Evolutionary conservation across 1,140 invertebrate genomes (phyloP).

Genomic region (Amyelois transitella): DNA sequence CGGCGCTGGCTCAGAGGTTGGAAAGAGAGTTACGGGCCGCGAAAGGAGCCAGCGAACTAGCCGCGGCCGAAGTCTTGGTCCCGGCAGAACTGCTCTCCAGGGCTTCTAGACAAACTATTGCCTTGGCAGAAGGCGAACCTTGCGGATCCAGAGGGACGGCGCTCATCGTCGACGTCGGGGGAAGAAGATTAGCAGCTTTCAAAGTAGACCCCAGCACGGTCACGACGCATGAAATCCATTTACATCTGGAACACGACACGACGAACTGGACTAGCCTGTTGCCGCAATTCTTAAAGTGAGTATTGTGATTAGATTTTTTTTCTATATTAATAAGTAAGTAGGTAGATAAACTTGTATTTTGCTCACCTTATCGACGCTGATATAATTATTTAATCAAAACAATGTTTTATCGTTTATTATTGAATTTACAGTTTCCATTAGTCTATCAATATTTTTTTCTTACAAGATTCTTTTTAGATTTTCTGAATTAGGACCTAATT

Average conservation of each 20-base stretch:
- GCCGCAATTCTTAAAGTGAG: conserved; percentile 90
- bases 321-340: conserved; percentile 3
- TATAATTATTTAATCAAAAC: no score
- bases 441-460: conserved; percentile 1
- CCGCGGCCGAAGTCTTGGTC: conserved; percentile 86
- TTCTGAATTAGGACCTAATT: no score
- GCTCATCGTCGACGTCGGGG: conserved; percentile 84
- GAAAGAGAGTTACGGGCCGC: conserved; percentile 85
- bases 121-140: conserved; percentile 88
- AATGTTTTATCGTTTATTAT: no score
- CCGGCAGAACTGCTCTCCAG: conserved; percentile 84
- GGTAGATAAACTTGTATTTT: no score
- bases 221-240: conserved; percentile 89
- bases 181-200: conserved; percentile 79
- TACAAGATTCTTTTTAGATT: no score
- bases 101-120: conserved; percentile 84
- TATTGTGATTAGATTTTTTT: conserved; percentile 29
- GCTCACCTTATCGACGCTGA: no score
- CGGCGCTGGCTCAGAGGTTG: conserved; percentile 79
- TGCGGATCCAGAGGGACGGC: conserved; percentile 87
- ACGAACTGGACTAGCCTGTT: conserved; percentile 88
- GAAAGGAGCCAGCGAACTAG: conserved; percentile 82
- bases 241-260: conserved; percentile 87
- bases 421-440: no score
- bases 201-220: conserved; percentile 88